Evolutionary conservation across 1,140 invertebrate genomes (phyloP).

Genomic region (Eumeta japonica): DNA sequence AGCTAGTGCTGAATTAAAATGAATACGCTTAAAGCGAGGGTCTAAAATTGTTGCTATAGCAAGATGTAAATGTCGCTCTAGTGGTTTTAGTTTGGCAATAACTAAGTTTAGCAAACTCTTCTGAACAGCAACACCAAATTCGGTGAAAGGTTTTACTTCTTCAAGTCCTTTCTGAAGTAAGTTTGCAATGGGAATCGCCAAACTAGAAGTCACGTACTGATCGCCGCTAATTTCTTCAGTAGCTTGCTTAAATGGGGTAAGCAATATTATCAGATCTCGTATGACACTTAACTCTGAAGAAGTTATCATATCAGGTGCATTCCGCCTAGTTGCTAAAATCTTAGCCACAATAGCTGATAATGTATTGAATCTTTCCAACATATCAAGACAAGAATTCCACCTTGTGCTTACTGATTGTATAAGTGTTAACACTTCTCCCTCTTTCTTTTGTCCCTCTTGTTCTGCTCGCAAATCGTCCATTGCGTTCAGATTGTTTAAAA

Average conservation of each 20-base stretch:
- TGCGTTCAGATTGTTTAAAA: slow-evolving; percentile 18
- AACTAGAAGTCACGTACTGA: slow-evolving; percentile 19
- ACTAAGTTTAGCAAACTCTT: slow-evolving; percentile 16
- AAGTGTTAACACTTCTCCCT: slow-evolving; percentile 20
- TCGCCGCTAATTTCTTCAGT: slow-evolving; percentile 19
- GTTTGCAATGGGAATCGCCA: slow-evolving; percentile 22
- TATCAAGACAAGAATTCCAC: slow-evolving; percentile 20
- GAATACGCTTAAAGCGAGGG: slow-evolving; percentile 32
- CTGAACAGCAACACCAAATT: slow-evolving; percentile 14
- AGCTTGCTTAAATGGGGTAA: slow-evolving; percentile 19
- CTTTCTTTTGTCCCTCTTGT: slow-evolving; percentile 17
- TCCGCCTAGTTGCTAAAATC: slow-evolving; percentile 17
- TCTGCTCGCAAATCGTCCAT: slow-evolving; percentile 16
- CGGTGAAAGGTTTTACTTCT: slow-evolving; percentile 9
- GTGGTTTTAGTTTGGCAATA: slow-evolving; percentile 16
- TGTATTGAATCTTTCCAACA: slow-evolving; percentile 20
- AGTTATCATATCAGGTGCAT: slow-evolving; percentile 19
- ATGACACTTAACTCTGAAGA: slow-evolving; percentile 19
- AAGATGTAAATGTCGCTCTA: slow-evolving; percentile 20
- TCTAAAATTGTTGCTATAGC: slow-evolving; percentile 31
- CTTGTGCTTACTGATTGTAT: slow-evolving; percentile 22
- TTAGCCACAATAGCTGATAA: slow-evolving; percentile 22
- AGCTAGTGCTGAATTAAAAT: slow-evolving; percentile 20
- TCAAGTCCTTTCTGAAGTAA: slow-evolving; percentile 10
- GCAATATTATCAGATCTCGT: slow-evolving; percentile 16